Percentiles rank a stretch among this genome's conserved stretches.
These are phyloP conservation scores for Nymphicus hollandicus DNA, from an alignment of 2,113 vertebrate genomes.

Conservation along the genomic window DNA sequence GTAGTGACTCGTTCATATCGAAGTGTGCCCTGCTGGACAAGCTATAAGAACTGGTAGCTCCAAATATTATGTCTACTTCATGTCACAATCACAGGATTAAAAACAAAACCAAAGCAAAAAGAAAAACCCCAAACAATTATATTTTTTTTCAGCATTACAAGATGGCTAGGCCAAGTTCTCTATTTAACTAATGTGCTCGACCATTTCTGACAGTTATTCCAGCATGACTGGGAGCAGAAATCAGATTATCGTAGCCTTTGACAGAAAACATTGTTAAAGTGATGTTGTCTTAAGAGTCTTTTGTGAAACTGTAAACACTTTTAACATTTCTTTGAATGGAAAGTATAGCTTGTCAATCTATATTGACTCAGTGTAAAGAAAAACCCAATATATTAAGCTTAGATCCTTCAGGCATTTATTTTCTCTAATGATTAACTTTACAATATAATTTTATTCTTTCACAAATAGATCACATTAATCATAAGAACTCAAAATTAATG, in stretches of 20 bases:
- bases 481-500: conserved; percentile 10
- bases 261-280: conserved; percentile 30
- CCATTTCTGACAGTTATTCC: background rate
- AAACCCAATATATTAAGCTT: background rate
- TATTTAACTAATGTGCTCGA: background rate
- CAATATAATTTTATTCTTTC: conserved; percentile 45
- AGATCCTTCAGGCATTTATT: conserved; percentile 13
- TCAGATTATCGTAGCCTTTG: conserved; percentile 2
- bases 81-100: background rate
- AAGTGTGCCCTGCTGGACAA: background rate
- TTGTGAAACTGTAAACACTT: conserved; percentile 11
- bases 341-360: conserved; percentile 33
- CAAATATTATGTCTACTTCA: accelerated
- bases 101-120: background rate
- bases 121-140: background rate
- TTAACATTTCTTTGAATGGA: conserved; percentile 30
- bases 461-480: conserved; percentile 49
- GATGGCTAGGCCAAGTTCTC: background rate
- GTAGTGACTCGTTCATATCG: background rate
- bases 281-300: conserved; percentile 26
- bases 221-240: background rate
- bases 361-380: conserved; percentile 36
- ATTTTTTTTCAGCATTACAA: background rate
- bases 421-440: conserved; percentile 51
- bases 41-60: background rate